Evolutionary conservation across 2,113 vertebrate species (phyloP).

Genomic region (Elaphurus davidianus): DNA sequence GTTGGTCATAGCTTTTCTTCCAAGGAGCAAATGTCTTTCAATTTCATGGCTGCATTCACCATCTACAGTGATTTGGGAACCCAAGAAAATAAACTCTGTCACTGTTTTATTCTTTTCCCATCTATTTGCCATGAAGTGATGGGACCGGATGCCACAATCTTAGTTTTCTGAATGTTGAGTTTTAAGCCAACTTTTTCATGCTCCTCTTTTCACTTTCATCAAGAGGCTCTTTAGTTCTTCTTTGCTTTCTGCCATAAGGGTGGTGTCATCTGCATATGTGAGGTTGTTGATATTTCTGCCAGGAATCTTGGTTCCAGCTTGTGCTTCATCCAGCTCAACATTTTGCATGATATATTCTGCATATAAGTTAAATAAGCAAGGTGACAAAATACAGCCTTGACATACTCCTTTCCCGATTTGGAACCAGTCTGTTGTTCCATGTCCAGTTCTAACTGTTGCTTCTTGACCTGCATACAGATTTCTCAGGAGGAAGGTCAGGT

Average conservation of each 20-base stretch:
- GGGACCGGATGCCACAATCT: rapidly evolving
- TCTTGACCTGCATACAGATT: background rate
- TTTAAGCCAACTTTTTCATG: background rate
- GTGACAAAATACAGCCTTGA: background rate
- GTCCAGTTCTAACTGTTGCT: background rate
- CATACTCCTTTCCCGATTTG: background rate
- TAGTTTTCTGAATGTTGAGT: background rate
- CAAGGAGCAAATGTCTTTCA: background rate
- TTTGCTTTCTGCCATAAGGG: background rate
- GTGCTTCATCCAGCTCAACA: background rate
- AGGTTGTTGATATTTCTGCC: background rate
- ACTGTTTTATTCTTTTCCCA: background rate
- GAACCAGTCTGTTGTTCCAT: background rate
- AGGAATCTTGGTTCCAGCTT: background rate
- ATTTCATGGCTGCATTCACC: background rate
- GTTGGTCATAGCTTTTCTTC: background rate
- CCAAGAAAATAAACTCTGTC: background rate
- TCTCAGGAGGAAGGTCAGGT: background rate
- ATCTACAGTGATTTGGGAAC: background rate
- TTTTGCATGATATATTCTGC: background rate
- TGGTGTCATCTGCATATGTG: background rate
- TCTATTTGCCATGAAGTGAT: background rate
- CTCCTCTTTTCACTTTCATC: background rate
- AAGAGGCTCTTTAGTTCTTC: background rate
- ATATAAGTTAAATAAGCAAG: background rate